These are phyloP conservation scores for Hypsibius dujardini DNA, from an alignment of 1,140 invertebrate genomes.

Conservation along the genomic window DNA sequence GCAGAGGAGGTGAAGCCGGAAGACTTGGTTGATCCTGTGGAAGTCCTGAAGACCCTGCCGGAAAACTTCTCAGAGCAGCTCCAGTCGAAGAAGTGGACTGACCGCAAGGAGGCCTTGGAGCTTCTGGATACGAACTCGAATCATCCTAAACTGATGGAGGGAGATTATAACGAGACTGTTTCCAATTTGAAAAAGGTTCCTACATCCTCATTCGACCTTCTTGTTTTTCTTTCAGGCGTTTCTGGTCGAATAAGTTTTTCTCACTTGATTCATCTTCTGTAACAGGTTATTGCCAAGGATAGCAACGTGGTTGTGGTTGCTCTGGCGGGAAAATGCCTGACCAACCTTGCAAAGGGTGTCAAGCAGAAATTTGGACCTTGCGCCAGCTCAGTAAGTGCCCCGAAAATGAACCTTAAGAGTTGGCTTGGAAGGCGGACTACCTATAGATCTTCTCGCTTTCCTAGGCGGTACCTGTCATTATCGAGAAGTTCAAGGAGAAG, in stretches of 20 bases:
- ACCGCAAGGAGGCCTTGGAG: conserved; percentile 76
- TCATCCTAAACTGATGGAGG: conserved; percentile 66
- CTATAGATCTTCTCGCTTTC: conserved; percentile 21
- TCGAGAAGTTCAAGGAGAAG: conserved; percentile 97
- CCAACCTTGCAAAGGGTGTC: conserved; percentile 61
- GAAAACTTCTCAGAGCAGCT: conserved; percentile 79
- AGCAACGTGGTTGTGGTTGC: conserved; percentile 82
- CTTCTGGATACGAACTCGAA: conserved; percentile 51
- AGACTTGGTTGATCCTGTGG: conserved; percentile 72
- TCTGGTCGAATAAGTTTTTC: conserved; percentile 17
- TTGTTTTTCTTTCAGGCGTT: background rate
- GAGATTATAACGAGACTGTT: conserved; percentile 79
- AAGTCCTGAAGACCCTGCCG: conserved; percentile 74
- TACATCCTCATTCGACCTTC: conserved; percentile 2
- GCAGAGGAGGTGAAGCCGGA: conserved; percentile 64
- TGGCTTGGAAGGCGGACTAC: background rate
- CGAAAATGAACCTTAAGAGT: background rate
- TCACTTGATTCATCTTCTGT: conserved; percentile 18
- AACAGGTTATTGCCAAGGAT: conserved; percentile 68
- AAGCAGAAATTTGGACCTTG: conserved; percentile 72
- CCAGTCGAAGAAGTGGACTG: conserved; percentile 93
- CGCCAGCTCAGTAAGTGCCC: conserved; percentile 36
- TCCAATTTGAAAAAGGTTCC: conserved; percentile 66
- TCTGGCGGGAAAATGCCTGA: conserved; percentile 63
- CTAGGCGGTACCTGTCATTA: conserved; percentile 51